These are phyloP conservation scores for Myanophis thanlyinensis DNA, from an alignment of 2,113 vertebrate genomes.

Conservation along the genomic window DNA sequence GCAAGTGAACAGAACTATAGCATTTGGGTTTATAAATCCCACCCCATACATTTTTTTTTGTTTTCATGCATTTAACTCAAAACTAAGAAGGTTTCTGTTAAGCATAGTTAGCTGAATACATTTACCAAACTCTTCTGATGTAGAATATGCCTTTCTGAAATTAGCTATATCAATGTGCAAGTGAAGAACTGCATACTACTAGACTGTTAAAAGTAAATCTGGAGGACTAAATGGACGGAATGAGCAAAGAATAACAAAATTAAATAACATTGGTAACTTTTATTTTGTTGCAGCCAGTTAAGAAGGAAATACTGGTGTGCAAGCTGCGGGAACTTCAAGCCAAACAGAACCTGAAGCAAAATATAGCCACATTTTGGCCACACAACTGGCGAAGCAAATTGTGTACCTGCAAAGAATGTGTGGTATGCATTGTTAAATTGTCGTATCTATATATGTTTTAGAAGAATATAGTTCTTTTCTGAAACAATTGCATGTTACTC, in stretches of 20 bases:
- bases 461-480: neutral
- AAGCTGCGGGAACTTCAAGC: conserved; percentile 76
- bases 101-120: neutral
- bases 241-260: neutral
- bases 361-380: conserved; percentile 88
- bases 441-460: neutral
- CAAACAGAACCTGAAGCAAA: conserved; percentile 60
- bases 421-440: conserved; percentile 68
- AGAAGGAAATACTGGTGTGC: conserved; percentile 65
- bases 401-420: conserved; percentile 85
- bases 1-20: neutral
- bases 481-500: neutral
- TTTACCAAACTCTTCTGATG: neutral
- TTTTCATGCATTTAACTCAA: neutral
- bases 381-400: conserved; percentile 85
- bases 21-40: neutral
- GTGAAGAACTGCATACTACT: neutral
- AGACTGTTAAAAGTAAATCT: neutral
- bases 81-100: neutral
- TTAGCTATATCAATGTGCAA: neutral
- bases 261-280: neutral
- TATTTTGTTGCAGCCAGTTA: conserved; percentile 60
- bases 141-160: neutral
- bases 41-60: neutral
- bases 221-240: neutral